phyloP scores from a whole-genome alignment of 2,113 vertebrate genomes.

The Oryzias melastigma region DNA sequence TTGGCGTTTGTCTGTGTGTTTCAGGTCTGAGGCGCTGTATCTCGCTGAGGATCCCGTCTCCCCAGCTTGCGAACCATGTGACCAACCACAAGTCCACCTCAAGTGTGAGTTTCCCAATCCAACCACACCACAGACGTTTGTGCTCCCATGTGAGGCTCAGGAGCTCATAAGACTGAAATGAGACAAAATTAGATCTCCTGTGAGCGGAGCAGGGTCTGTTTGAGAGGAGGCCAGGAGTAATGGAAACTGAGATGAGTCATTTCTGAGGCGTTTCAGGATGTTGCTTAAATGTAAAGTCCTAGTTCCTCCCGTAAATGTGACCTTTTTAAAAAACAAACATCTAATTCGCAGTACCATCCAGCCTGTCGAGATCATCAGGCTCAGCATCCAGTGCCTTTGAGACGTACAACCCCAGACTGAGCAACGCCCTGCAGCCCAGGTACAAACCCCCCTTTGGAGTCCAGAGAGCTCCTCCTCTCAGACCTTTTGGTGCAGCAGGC shows the following conservation, averaged over 20 bases:
- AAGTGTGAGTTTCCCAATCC: conserved; percentile 45
- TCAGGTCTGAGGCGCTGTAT: conserved; percentile 74
- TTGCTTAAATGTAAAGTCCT: conserved; percentile 25
- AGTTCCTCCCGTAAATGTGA: neutral
- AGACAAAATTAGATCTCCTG: too few species aligned
- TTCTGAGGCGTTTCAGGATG: neutral
- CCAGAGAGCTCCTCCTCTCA: neutral
- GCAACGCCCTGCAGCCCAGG: conserved; percentile 76
- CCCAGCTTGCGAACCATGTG: conserved; percentile 47
- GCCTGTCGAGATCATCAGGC: conserved; percentile 66
- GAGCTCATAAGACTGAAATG: too few species aligned
- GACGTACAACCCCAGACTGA: conserved; percentile 69
- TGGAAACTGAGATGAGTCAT: too few species aligned
- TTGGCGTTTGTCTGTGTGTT: neutral
- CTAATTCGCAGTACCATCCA: conserved; percentile 47
- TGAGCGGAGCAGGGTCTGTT: too few species aligned
- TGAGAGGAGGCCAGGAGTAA: too few species aligned
- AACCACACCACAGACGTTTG: neutral
- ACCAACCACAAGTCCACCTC: conserved; percentile 63
- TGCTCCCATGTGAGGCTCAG: too few species aligned
- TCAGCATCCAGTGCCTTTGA: conserved; percentile 76
- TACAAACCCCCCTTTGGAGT: conserved; percentile 10
- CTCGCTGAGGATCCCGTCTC: conserved; percentile 67
- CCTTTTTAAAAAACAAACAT: neutral
- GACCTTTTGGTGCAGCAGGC: neutral